phyloP scores from a whole-genome alignment of 2,113 vertebrate genomes.

The Dissostichus mawsoni region DNA sequence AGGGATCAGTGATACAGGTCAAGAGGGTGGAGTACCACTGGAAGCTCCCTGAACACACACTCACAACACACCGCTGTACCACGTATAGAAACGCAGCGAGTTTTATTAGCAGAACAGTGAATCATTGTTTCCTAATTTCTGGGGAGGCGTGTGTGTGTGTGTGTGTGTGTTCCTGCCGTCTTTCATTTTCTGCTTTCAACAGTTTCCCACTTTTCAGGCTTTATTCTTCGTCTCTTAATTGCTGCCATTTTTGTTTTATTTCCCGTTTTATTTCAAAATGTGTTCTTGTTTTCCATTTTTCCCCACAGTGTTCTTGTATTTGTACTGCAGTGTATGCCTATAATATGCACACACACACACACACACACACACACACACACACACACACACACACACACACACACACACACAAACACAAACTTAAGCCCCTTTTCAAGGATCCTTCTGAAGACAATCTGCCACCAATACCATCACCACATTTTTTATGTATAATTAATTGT shows the following conservation, averaged over 20 bases:
- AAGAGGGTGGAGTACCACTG: slow-evolving; percentile 77
- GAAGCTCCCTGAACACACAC: slow-evolving; percentile 40
- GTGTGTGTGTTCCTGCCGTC: slow-evolving; percentile 24
- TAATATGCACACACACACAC: not conserved
- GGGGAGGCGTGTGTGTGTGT: slow-evolving; percentile 34
- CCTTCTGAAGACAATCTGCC: too few relatives aligned
- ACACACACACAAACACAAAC: too few relatives aligned
- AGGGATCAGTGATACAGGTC: slow-evolving; percentile 73
- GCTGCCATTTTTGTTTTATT: not conserved
- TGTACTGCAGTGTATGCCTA: slow-evolving; percentile 20
- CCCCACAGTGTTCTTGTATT: not conserved
- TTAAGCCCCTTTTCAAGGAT: too few relatives aligned
- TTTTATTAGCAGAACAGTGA: slow-evolving; percentile 64
- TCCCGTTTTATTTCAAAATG: not conserved
- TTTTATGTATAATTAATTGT: too few relatives aligned
- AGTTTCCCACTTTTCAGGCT: slow-evolving; percentile 26
- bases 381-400: too few relatives aligned
- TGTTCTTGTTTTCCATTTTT: slow-evolving; percentile 16
- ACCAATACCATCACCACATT: too few relatives aligned
- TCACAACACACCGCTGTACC: slow-evolving; percentile 9
- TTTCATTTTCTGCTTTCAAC: slow-evolving; percentile 26
- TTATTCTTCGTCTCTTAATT: slow-evolving; percentile 11
- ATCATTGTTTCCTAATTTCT: slow-evolving; percentile 65
- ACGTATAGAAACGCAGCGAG: slow-evolving; percentile 32
- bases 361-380: too few relatives aligned